Evolutionary conservation across 2,113 vertebrate species (phyloP), one percentile per base, ranked within the genome.

Genomic region (Lagenorhynchus albirostris): DNA sequence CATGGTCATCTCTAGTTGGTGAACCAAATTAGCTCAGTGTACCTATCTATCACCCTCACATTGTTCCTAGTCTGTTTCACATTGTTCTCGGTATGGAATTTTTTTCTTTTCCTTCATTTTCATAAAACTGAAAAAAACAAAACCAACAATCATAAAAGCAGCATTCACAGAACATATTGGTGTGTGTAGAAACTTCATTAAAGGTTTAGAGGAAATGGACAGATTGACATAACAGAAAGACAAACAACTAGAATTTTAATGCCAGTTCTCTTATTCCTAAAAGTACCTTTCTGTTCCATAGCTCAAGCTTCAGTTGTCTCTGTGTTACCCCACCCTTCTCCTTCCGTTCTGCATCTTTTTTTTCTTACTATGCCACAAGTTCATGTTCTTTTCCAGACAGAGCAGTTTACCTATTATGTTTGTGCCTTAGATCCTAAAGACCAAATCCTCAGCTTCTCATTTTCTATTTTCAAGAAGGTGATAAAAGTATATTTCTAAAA

Each of bases 401-500:
- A 80, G 58, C 2, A 83, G 23, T 87, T 96, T 80, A 20, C 70
- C 9, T 83, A 44, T 41, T 79, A 20, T 13, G 2, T 88, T 62
- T 94, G 41, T 38, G 38, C 1, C 13, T 41, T 79, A 53, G 26
- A 68, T 33, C 8, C 38, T 89, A 53, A 84, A 50, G 17, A 70
- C 1, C 33, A 79, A 83, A 80, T 84, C 29, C 20, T 84, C 38
- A 68, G 29, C 21, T 44, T 88, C 31, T 96, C 17, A 25, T 29
- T 83, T 87, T 91, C 47, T 95, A 3, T 65, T 93, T 55, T 62
- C 10, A 44, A 80, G 13, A 53, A 14, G 18, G 14, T 73, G 3
- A 80, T 88, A 23, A 62, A 93, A 93, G 47, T n/a, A 26, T 50
- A 29, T 68, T 80, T 96, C n/a, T 68, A 82, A 93, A 90, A 70